Conservation (phyloP, 2,797 vertebrate genomes). For the Muscicapa comitata region DNA sequence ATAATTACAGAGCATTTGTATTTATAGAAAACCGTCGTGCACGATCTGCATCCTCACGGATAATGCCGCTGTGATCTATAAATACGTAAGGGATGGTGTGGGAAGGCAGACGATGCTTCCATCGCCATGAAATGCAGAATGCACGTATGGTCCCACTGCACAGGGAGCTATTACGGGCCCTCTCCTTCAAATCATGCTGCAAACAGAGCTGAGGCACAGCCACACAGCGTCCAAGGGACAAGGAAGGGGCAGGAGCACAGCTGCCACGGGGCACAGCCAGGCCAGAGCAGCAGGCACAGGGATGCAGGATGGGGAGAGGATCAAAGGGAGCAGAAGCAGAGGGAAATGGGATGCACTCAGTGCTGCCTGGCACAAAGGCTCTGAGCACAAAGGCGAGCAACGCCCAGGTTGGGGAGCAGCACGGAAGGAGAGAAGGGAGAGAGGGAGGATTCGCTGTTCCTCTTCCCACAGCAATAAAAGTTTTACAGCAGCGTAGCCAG, state of each 20-base stretch:
- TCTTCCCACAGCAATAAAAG: slow-evolving; percentile 18
- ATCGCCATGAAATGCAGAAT: neutral
- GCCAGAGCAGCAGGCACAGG: neutral
- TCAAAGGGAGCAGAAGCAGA: neutral
- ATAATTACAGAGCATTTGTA: slow-evolving; percentile 65
- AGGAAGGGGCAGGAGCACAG: neutral
- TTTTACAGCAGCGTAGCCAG: slow-evolving; percentile 10
- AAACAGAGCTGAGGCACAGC: neutral
- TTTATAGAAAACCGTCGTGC: slow-evolving; percentile 52
- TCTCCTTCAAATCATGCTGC: fast-evolving
- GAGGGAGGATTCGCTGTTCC: neutral
- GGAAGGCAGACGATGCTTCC: neutral
- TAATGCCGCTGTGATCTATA: neutral
- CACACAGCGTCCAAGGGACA: fast-evolving
- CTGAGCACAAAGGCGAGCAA: neutral
- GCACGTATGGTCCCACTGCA: neutral
- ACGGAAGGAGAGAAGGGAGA: neutral
- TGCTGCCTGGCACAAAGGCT: neutral
- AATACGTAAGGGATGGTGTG: slow-evolving; percentile 13
- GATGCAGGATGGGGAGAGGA: neutral
- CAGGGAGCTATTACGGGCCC: neutral
- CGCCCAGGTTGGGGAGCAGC: fast-evolving
- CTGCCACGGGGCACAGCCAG: fast-evolving
- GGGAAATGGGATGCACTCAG: neutral
- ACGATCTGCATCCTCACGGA: neutral